Conservation (phyloP, 1,140 invertebrate genomes). For the Drosophila erecta region DNA sequence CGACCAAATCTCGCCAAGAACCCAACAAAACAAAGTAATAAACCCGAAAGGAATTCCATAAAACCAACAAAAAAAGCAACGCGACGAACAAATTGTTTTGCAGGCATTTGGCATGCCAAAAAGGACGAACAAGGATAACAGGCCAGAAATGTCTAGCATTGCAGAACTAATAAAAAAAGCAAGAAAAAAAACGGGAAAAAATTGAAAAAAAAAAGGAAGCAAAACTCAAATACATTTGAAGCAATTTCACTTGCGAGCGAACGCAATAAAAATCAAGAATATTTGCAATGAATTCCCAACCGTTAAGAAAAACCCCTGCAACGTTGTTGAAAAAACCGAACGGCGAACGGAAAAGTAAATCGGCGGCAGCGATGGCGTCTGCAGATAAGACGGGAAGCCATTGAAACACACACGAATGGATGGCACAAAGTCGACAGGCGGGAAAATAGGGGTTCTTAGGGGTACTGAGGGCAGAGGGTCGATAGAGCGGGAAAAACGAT, state of each 20-base stretch:
- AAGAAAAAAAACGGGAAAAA: conserved; percentile 1
- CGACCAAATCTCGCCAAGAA: conserved; percentile 40
- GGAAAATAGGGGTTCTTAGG: conserved; percentile 13
- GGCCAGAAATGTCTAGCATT: conserved; percentile 62
- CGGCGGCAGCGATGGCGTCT: conserved; percentile 75
- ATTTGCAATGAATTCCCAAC: conserved; percentile 71
- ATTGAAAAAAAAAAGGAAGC: conserved; percentile 33
- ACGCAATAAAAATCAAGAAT: conserved; percentile 83
- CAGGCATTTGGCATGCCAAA: conserved; percentile 61
- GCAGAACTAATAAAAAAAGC: conserved; percentile 46
- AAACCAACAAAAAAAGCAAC: conserved; percentile 48
- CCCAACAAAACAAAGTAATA: conserved; percentile 62
- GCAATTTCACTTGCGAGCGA: conserved; percentile 81
- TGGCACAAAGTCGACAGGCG: conserved; percentile 31
- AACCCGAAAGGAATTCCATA: conserved; percentile 74
- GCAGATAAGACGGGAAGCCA: conserved; percentile 70
- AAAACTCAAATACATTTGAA: conserved; percentile 79
- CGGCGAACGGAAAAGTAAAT: conserved; percentile 69
- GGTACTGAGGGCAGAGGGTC: not conserved
- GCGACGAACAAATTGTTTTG: conserved; percentile 74
- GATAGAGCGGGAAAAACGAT: conserved; percentile 39
- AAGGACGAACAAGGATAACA: conserved; percentile 47
- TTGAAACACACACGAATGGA: conserved; percentile 69
- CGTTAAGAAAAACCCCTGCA: conserved; percentile 47
- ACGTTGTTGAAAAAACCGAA: conserved; percentile 2